phyloP scores from a whole-genome alignment of 1,140 invertebrate genomes.

The Drosophila lini region DNA sequence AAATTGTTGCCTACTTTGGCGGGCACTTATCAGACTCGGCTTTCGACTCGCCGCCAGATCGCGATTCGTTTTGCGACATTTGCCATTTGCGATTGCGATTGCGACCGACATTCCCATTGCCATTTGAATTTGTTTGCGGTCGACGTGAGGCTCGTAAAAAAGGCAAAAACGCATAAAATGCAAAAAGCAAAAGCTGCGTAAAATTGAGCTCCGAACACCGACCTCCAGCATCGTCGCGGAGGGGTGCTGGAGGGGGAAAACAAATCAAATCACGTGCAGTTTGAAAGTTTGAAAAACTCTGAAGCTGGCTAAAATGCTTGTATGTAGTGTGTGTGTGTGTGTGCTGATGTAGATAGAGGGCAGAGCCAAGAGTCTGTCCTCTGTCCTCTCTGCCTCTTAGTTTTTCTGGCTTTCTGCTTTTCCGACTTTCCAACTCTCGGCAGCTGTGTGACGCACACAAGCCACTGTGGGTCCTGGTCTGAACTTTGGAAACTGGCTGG shows the following conservation, averaged over 20 bases:
- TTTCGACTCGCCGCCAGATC: constrained; percentile 37
- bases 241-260: background rate
- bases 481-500: constrained; percentile 16
- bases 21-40: constrained; percentile 59
- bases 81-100: constrained; percentile 44
- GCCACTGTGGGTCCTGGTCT: constrained; percentile 1
- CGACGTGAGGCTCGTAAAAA: constrained; percentile 58
- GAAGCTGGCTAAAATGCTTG: constrained; percentile 11
- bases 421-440: constrained; percentile 12
- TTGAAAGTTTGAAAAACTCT: constrained; percentile 63
- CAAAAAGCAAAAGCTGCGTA: constrained; percentile 76
- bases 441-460: constrained; percentile 40
- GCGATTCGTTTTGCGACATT: constrained; percentile 54
- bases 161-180: constrained; percentile 63
- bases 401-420: constrained; percentile 7
- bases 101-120: constrained; percentile 5
- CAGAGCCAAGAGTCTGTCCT: constrained; percentile 7
- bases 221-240: background rate
- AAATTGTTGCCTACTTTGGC: constrained; percentile 67
- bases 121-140: constrained; percentile 22
- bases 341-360: constrained; percentile 51
- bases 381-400: background rate
- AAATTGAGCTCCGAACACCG: constrained; percentile 49
- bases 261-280: constrained; percentile 75
- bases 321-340: constrained; percentile 24